These are phyloP conservation scores for Sciurus niger DNA, from an alignment of 2,113 vertebrate species.

Conservation along the genomic window DNA sequence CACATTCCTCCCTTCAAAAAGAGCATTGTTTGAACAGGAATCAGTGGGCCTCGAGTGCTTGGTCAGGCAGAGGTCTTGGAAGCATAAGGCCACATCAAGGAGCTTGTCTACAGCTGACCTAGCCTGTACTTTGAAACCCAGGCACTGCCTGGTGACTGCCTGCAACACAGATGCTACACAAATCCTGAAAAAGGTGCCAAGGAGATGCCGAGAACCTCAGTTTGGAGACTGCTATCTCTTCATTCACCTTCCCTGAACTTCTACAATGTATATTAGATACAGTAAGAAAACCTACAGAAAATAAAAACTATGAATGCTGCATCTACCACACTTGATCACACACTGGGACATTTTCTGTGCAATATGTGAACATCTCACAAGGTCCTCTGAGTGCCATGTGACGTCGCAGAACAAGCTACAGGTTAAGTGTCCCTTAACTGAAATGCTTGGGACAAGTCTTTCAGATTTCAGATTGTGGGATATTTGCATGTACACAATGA, in stretches of 20 bases:
- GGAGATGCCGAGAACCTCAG: not conserved
- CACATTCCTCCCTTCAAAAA: not conserved
- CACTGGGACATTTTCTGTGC: accelerated
- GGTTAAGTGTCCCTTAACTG: not conserved
- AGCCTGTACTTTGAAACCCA: not conserved
- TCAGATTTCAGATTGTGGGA: not conserved
- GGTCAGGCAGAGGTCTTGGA: not conserved
- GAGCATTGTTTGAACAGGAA: not conserved
- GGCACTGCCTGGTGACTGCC: not conserved
- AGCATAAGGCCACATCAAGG: too few species aligned
- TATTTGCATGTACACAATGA: too few species aligned
- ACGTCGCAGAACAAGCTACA: not conserved
- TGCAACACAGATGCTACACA: not conserved
- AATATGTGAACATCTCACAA: not conserved
- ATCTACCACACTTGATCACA: not conserved
- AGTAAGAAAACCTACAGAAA: not conserved
- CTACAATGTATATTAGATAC: accelerated
- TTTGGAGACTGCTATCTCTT: too few species aligned
- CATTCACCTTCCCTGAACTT: not conserved
- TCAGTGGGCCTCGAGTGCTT: not conserved
- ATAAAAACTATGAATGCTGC: not conserved
- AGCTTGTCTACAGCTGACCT: not conserved
- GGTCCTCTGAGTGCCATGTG: not conserved
- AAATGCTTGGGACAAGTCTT: not conserved
- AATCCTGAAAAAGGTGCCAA: not conserved